Evolutionary conservation across 2,797 vertebrate genomes (phyloP).

Genomic region (Cercopithecus petaurista): DNA sequence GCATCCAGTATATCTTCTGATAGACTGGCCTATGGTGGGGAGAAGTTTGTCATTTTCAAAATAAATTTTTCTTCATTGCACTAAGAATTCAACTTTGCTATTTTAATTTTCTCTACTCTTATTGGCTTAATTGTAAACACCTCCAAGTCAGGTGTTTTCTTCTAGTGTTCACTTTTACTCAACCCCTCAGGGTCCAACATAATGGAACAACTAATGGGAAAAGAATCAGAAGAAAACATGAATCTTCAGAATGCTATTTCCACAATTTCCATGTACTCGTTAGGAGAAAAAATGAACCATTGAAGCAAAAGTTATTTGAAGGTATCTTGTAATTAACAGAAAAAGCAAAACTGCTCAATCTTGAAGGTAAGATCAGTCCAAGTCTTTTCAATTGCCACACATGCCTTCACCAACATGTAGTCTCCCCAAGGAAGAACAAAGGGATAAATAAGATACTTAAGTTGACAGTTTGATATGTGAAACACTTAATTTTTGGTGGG

Average conservation of each 20-base stretch:
- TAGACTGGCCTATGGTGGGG: not conserved
- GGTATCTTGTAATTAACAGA: not conserved
- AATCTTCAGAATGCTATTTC: not conserved
- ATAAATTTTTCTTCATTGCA: not conserved
- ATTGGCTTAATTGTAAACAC: not conserved
- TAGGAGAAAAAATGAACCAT: not conserved
- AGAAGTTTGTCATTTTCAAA: not conserved
- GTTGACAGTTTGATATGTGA: not conserved
- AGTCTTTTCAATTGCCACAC: not conserved
- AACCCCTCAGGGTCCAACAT: not conserved
- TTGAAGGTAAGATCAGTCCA: not conserved
- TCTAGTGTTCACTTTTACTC: not conserved
- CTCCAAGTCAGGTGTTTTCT: not conserved
- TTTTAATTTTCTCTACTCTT: not conserved
- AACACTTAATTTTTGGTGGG: slow-evolving; percentile 11
- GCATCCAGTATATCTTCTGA: not conserved
- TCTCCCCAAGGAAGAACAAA: slow-evolving; percentile 42
- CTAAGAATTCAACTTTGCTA: not conserved
- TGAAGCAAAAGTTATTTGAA: slow-evolving; percentile 15
- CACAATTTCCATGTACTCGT: not conserved
- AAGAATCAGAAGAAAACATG: not conserved
- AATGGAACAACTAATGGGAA: not conserved
- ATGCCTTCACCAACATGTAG: slow-evolving; percentile 18
- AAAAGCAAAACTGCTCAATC: not conserved
- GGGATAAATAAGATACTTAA: slow-evolving; percentile 55